These are phyloP conservation scores for Melanotaenia boesemani DNA, from an alignment of 2,797 vertebrate genomes.

Conservation along the genomic window DNA sequence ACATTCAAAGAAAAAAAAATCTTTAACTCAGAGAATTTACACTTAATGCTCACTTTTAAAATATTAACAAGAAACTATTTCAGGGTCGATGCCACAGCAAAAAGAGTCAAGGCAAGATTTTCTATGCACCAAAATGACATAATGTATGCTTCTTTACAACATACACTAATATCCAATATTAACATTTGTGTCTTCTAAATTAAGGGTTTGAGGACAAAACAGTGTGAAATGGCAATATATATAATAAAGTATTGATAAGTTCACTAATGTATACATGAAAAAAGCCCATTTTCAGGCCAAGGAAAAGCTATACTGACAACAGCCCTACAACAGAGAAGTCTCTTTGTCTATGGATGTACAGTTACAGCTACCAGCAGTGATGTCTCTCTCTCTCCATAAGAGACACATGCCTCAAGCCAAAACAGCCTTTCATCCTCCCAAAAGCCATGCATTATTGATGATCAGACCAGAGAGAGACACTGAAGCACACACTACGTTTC, in stretches of 20 bases:
- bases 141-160: not conserved
- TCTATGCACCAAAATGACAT: not conserved
- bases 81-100: not conserved
- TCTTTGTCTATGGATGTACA: conserved; percentile 67
- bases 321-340: conserved; percentile 47
- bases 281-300: not conserved
- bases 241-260: not conserved
- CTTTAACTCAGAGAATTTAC: not conserved
- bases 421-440: conserved; percentile 83
- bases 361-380: conserved; percentile 64
- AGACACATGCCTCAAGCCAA: conserved; percentile 80
- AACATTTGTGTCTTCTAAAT: no score
- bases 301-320: conserved; percentile 34
- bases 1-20: not conserved
- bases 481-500: conserved; percentile 73
- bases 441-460: conserved; percentile 82
- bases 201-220: not conserved
- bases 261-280: not conserved
- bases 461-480: conserved; percentile 75
- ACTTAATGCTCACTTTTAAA: not conserved
- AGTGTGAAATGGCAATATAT: not conserved
- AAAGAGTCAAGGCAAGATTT: not conserved
- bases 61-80: not conserved
- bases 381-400: conserved; percentile 75
- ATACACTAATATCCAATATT: not conserved